Evolutionary conservation across 2,113 vertebrate species (phyloP), one percentile per base, ranked within the genome.

Genomic region (Festucalex cinctus): DNA sequence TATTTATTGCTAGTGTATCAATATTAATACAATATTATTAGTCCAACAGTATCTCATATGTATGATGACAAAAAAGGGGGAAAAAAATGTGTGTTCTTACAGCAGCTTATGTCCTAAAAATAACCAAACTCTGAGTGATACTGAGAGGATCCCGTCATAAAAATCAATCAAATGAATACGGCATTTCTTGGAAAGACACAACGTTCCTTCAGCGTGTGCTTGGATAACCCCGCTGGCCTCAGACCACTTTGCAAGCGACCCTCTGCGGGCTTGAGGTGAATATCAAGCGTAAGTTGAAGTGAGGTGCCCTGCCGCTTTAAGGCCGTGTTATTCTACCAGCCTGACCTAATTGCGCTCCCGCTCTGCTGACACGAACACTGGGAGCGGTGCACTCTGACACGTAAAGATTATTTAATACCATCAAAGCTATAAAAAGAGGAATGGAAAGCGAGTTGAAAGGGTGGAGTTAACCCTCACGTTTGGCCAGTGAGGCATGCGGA

Each of bases 321-420:
- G 82, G 80, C 78, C 56, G 68, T 86, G 75, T 86, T 85, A 81
- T 86, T 81, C 86, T 78, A 79, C 80, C 80, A 73, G 74, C 85
- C 75, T 90, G 89, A 88, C 89, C 88, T 86, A 89, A 89, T 88
- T 90, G 84, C 83, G 90, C 85, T 73, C 81, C 77, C 36, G 57
- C 85, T 84, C 65, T 73, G 68, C 59, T 66, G 68, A 84, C 82
- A 75, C 61, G 85, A 88, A 88, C 86, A 84, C 79, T 71, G 82
- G 84, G 87, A 85, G 86, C 87, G 35, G 76, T 78, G 85, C 86
- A 79, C 82, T 88, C 84, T 91, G 90, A 91, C 90, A 90, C 74
- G 68, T 86, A 88, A 89, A 89, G 88, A 91, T 91, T 90, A 88
- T 90, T 91, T 91, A 91, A 91, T 90, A 89, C 88, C 90, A 91